Evolutionary conservation across 2,113 vertebrate genomes (phyloP).

Genomic region (Bothrops jararaca): DNA sequence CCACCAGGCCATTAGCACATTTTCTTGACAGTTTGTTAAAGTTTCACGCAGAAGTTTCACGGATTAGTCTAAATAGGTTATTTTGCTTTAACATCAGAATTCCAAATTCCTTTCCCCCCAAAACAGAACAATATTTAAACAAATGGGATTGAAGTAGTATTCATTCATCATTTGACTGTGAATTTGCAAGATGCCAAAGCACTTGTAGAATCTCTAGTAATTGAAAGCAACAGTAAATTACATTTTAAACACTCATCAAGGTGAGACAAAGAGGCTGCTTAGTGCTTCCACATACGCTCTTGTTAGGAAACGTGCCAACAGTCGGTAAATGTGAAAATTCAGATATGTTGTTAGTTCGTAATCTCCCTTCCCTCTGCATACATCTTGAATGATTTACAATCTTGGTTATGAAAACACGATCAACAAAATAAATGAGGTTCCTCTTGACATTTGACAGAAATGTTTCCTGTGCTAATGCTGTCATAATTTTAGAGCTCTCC

Average conservation of each 20-base stretch:
- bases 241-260: slow-evolving; percentile 65
- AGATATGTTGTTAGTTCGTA: slow-evolving; percentile 11
- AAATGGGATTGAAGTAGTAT: slow-evolving; percentile 53
- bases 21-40: slow-evolving; percentile 65
- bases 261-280: slow-evolving; percentile 61
- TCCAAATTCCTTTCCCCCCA: slow-evolving; percentile 12
- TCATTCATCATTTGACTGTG: slow-evolving; percentile 65
- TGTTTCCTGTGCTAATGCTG: neutral
- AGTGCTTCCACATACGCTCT: slow-evolving; percentile 40
- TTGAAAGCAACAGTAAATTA: slow-evolving; percentile 70
- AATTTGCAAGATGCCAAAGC: slow-evolving; percentile 61
- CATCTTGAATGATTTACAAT: neutral
- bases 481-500: neutral
- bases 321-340: slow-evolving; percentile 27
- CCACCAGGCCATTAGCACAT: slow-evolving; percentile 49
- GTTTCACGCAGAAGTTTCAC: slow-evolving; percentile 51
- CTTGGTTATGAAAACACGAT: neutral
- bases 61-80: slow-evolving; percentile 64
- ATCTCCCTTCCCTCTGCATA: neutral
- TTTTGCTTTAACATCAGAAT: slow-evolving; percentile 58
- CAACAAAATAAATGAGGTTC: slow-evolving; percentile 17
- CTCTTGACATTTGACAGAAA: neutral
- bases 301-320: slow-evolving; percentile 58
- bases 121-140: neutral
- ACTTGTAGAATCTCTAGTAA: slow-evolving; percentile 64